Base-by-base conservation (phyloP, 2,113 vertebrate species). In the Charadrius vociferus region DNA sequence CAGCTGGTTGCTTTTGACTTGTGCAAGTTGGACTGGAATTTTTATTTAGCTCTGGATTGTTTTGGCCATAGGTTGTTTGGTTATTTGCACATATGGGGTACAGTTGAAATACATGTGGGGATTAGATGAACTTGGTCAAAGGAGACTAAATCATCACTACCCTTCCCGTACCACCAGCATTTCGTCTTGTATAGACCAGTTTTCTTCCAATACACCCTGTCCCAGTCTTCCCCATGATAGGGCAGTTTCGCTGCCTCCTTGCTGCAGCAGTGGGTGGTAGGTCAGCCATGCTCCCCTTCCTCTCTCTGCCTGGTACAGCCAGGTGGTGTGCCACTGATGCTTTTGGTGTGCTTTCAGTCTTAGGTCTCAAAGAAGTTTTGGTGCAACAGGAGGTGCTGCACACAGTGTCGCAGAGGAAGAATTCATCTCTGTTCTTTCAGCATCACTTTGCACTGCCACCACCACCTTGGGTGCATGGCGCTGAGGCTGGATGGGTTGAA, bases 341-440 rank as follows among this genome's bases (percentile, higher is more conserved):
- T 41, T 56, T 63, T 1, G 1, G 39, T 72, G 49, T 3, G 4
- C 37, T 45, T 67, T 79, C 34, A 56, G 67, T 55, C 34, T 50
- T 59, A 9, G 52, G 43, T 59, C 37, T 74, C 43, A 74, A 5
- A 66, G 52, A 32, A 66, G 32, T 59, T 89, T 59, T 74, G 32
- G 43, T 89, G 23, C 53, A 67, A 39, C 6, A 47, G 47, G 56
- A 80, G 56, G 7, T 71, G 66, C 47, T 34, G 18, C 47, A 79
- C 21, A 21, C 7, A 0, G 27, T 1, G 1, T 52, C 1, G 1
- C 41, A 56, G 41, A 56, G 32, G 43, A 66, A 52, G 22, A 45
- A 52, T 59, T 74, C 1, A 43, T 74, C 23, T 67, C 29, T 81
- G 67, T 18, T 81, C 24, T 56, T 68, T 32, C 20, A 61, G 17